These are phyloP conservation scores for Hemistola chrysoprasaria DNA, from an alignment of 2,888 invertebrate species.

Conservation along the genomic window DNA sequence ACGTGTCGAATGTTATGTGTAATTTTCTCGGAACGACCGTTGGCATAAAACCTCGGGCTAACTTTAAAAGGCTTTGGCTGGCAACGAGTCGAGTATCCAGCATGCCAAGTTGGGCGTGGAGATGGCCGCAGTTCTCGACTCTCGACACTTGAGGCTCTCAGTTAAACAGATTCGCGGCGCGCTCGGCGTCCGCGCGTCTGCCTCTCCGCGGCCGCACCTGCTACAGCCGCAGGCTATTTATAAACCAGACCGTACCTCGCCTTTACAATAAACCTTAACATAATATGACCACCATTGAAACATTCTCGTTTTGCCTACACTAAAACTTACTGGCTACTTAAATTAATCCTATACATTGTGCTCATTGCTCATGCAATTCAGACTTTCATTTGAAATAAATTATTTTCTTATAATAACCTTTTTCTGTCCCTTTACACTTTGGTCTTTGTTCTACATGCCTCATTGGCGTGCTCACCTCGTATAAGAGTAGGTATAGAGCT, in stretches of 20 bases:
- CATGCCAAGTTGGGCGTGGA: slow-evolving; percentile 23
- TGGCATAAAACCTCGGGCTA: slow-evolving; percentile 25
- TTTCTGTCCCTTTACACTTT: too few relatives aligned
- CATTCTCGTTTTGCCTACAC: slow-evolving; percentile 16
- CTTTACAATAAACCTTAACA: slow-evolving; percentile 54
- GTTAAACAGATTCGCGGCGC: slow-evolving; percentile 56
- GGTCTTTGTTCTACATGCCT: slow-evolving; percentile 22
- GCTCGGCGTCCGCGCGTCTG: slow-evolving; percentile 75
- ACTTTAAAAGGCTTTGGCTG: slow-evolving; percentile 22
- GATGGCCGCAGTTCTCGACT: slow-evolving; percentile 4
- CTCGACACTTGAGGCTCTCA: slow-evolving; percentile 19
- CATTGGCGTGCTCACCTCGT: too few relatives aligned
- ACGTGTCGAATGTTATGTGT: slow-evolving; percentile 21
- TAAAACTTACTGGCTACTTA: too few relatives aligned
- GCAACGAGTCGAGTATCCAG: slow-evolving; percentile 17
- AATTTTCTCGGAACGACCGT: slow-evolving; percentile 23
- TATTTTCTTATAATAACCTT: too few relatives aligned
- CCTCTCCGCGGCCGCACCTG: slow-evolving; percentile 54
- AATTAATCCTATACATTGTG: too few relatives aligned
- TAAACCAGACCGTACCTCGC: slow-evolving; percentile 68
- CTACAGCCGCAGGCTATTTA: slow-evolving; percentile 70
- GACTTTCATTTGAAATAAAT: too few relatives aligned
- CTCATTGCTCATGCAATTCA: too few relatives aligned
- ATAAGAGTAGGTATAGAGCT: too few relatives aligned
- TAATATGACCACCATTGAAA: slow-evolving; percentile 28